These are phyloP conservation scores for Aegotheles bennettii DNA, from an alignment of 2,113 vertebrate genomes.

Conservation along the genomic window DNA sequence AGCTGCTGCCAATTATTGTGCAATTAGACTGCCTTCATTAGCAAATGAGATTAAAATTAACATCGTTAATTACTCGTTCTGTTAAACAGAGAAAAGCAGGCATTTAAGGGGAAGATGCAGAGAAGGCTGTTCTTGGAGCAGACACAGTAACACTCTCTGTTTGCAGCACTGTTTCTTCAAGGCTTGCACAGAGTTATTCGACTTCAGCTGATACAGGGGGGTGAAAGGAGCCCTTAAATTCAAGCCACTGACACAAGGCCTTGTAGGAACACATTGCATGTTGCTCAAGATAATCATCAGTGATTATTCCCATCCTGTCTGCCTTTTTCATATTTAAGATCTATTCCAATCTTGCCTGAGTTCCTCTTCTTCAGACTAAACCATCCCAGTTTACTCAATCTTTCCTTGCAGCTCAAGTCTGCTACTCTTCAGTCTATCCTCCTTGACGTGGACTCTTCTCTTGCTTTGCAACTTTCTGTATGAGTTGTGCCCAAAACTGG, in stretches of 20 bases:
- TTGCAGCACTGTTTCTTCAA: not conserved
- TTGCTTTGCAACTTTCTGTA: not conserved
- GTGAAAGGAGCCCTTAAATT: not conserved
- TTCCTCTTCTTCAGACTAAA: not conserved
- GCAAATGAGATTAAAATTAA: constrained; percentile 84
- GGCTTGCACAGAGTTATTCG: not conserved
- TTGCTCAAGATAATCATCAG: not conserved
- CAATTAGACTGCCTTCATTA: constrained; percentile 82
- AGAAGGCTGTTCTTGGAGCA: constrained; percentile 12
- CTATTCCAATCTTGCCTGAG: not conserved
- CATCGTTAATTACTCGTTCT: constrained; percentile 78
- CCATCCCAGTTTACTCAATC: not conserved
- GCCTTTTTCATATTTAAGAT: not conserved
- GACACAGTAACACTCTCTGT: not conserved
- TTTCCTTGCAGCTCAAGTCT: not conserved
- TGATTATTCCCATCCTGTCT: not conserved
- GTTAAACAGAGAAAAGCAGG: constrained; percentile 65
- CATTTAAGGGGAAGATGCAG: not conserved
- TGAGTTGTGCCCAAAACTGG: not conserved
- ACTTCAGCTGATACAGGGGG: not conserved
- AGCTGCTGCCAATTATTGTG: constrained; percentile 75
- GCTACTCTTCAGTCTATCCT: not conserved
- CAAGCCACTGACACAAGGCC: not conserved
- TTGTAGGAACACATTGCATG: rapidly evolving
- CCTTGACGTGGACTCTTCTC: not conserved